A percentile compares a stretch with the other conserved stretches of the same genome.
Conservation (phyloP, 2,113 vertebrate species). For the Platysteira castanea region DNA sequence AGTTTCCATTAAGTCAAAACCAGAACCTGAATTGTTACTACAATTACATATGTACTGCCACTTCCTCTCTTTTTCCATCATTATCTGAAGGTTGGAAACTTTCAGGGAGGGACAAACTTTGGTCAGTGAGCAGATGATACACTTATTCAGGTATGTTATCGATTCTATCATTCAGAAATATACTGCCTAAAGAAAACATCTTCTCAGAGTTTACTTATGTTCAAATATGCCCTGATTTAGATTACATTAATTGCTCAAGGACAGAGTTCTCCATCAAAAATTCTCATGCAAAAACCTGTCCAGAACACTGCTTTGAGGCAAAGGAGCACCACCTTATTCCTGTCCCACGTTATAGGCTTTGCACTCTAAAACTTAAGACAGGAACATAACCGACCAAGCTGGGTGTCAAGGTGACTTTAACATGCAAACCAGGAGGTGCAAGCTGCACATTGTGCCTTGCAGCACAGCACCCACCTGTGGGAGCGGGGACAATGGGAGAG, state of each 20-base stretch:
- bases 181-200: not conserved
- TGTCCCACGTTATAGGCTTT: not conserved
- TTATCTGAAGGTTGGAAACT: not conserved
- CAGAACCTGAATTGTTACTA: not conserved
- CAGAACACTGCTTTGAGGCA: not conserved
- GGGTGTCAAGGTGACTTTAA: not conserved
- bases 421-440: not conserved
- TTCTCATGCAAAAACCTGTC: not conserved
- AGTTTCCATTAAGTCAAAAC: not conserved
- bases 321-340: not conserved
- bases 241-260: not conserved
- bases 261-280: accelerated
- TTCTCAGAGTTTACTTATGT: not conserved
- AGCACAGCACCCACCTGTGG: not conserved
- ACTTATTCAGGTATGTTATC: not conserved
- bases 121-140: not conserved
- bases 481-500: accelerated
- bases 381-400: not conserved
- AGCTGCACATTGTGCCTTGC: accelerated
- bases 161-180: not conserved
- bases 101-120: not conserved
- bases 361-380: not conserved
- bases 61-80: not conserved
- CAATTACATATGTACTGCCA: accelerated
- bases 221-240: not conserved